Base-by-base conservation (phyloP, 2,888 invertebrate species). In the Agrotis puta region DNA sequence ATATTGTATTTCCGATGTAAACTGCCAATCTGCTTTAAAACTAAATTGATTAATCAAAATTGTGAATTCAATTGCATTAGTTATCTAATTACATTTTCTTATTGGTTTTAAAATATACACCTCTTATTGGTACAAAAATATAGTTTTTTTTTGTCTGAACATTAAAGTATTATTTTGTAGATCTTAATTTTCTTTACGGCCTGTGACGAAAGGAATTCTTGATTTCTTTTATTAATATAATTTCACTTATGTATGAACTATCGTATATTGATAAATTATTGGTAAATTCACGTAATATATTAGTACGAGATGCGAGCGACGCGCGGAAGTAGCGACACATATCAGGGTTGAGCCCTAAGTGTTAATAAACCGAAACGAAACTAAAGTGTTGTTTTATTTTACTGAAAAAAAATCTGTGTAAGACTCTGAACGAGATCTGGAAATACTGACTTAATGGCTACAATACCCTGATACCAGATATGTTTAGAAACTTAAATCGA, bases 311-410 rank as follows among this genome's bases (percentile, higher is more conserved):
- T 91, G 91, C 91, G 93, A 92, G 92, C 89, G 87, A 86, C 81
- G 84, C 86, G 88, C 86, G 85, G 84, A 70, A 87, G 93, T 95
- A 94, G 94, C 88, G 88, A 94, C 93, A 94, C 94, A 95, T 95
- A 95, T 95, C 95, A 94, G 95, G 95, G 95, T 90, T 79, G 74
- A 82, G 85, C 95, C 94, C 94, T 94, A 93, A 87, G 93, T 94
- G 94, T 94, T 94, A 95, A 94, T 95, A 95, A 95, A 95, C 88
- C 86, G 88, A 94, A 91, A 91, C 85, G 88, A 93, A 94, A 88
- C 79, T 39, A 59, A 83, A 88, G 70, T 82, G 84, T 91, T 90
- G 92, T 95, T 94, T 95, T 90, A 92, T 94, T 94, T 89, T 75
- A 27, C 63, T 18, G 0, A 16, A 20, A 33, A 39, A 39, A 5